phyloP scores from a whole-genome alignment of 2,888 invertebrate species.

The Cantharis nigra region DNA sequence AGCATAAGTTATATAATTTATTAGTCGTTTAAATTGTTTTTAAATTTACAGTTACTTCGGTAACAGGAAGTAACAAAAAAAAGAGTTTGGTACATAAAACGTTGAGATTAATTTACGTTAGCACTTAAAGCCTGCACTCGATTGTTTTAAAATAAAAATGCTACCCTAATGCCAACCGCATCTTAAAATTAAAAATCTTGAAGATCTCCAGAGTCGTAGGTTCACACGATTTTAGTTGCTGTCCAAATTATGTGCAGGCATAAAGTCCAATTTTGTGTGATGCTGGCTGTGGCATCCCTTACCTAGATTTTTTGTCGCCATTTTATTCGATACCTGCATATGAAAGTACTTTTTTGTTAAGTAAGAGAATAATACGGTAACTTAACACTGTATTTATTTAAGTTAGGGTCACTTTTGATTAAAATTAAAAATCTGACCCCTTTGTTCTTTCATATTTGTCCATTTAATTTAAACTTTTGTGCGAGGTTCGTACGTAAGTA shows the following conservation, averaged over 20 bases:
- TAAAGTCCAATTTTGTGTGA: constrained; percentile 6
- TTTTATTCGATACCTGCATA: constrained; percentile 29
- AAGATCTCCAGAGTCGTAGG: constrained; percentile 5
- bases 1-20: not conserved
- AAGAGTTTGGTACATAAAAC: not conserved
- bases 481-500: not conserved
- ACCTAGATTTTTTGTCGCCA: constrained; percentile 31
- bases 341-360: constrained; percentile 16
- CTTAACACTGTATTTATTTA: constrained; percentile 37
- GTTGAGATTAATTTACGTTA: not conserved
- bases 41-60: not conserved
- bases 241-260: not conserved
- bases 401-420: constrained; percentile 32
- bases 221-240: constrained; percentile 17
- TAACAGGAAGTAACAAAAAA: not conserved
- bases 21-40: not conserved
- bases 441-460: constrained; percentile 11
- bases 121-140: not conserved
- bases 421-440: constrained; percentile 36
- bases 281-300: constrained; percentile 5
- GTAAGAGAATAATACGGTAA: constrained; percentile 29
- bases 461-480: constrained; percentile 12
- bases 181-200: constrained; percentile 21
- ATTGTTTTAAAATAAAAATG: constrained; percentile 27
- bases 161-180: constrained; percentile 3